Conservation (phyloP, 2,797 vertebrate genomes). For the Pelochelys cantorii region DNA sequence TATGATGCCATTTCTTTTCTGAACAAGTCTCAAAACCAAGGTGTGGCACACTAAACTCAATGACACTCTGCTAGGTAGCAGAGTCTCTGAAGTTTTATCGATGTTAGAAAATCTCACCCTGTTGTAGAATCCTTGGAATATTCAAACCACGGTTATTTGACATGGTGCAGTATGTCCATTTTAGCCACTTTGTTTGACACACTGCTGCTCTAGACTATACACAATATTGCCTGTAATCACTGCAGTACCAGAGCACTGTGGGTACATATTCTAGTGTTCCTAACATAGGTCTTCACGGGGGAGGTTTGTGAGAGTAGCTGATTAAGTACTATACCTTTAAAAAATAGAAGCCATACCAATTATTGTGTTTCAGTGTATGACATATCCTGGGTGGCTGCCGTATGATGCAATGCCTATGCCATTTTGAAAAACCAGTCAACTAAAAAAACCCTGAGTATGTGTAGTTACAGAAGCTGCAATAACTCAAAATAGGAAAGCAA, state of each 20-base stretch:
- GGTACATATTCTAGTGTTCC: neutral
- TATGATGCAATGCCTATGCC: neutral
- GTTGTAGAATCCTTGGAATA: accelerated
- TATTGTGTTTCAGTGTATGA: no score
- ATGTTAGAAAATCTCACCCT: accelerated
- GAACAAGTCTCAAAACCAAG: neutral
- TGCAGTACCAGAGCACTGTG: neutral
- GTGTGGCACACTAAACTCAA: accelerated
- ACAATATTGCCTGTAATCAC: neutral
- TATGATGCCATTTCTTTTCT: neutral
- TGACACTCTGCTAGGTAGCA: accelerated
- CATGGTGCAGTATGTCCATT: neutral
- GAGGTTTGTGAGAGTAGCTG: neutral
- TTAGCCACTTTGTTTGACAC: neutral
- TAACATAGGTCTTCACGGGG: neutral
- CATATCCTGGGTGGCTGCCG: no score
- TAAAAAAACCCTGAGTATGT: neutral
- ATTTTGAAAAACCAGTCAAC: neutral
- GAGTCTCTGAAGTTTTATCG: neutral
- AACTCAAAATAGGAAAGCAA: neutral
- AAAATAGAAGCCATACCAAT: neutral
- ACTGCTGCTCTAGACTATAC: neutral
- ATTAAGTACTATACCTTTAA: neutral
- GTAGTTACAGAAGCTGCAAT: neutral
- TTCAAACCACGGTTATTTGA: accelerated